These are phyloP conservation scores for Matsumurasca onukii DNA, from an alignment of 1,140 invertebrate species.

Conservation along the genomic window DNA sequence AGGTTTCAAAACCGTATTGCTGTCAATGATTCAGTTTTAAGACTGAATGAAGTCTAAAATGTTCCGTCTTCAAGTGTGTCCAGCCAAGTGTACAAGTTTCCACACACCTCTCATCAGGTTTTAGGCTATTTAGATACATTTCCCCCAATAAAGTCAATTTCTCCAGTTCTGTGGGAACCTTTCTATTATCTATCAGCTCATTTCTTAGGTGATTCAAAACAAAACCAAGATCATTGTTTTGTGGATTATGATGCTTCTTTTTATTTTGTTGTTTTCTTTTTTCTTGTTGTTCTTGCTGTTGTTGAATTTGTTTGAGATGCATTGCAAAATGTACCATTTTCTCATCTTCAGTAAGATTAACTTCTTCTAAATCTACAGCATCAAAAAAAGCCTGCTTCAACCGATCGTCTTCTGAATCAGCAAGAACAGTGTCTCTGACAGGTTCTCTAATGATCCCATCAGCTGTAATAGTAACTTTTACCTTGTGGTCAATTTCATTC, in stretches of 20 bases:
- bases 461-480: slow-evolving; percentile 16
- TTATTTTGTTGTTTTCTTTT: neutral
- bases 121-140: slow-evolving; percentile 16
- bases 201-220: neutral
- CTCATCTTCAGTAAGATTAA: neutral
- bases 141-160: neutral
- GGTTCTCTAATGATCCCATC: neutral
- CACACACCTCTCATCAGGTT: slow-evolving; percentile 27
- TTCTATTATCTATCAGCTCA: neutral
- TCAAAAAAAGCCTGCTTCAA: slow-evolving; percentile 14
- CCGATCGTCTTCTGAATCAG: neutral
- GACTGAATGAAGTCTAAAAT: no score
- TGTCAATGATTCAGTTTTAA: no score
- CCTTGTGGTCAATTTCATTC: neutral
- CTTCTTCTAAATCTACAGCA: neutral
- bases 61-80: neutral
- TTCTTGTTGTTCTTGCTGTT: neutral
- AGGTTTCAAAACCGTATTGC: no score
- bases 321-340: slow-evolving; percentile 4
- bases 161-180: neutral
- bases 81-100: slow-evolving; percentile 31
- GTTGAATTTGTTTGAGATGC: neutral
- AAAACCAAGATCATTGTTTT: neutral
- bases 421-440: neutral
- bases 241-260: neutral